phyloP scores from a whole-genome alignment of 2,113 vertebrate species.

The Noturus placidus region DNA sequence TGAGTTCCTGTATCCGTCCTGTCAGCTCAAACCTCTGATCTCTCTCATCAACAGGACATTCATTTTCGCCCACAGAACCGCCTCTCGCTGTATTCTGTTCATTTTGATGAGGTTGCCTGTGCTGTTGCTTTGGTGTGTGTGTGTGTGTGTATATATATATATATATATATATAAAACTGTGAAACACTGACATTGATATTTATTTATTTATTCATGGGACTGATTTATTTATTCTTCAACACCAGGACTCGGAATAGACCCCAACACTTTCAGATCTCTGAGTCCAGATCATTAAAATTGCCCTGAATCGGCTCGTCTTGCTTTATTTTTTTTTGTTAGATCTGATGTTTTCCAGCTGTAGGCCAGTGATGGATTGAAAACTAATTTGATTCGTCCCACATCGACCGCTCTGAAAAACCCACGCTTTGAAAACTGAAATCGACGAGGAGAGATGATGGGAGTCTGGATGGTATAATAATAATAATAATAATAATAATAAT shows the following conservation, averaged over 20 bases:
- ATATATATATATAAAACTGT: too few species aligned
- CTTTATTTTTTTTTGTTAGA: neutral
- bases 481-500: slow-evolving; percentile 3
- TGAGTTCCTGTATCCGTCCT: neutral
- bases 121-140: neutral
- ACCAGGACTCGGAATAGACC: neutral
- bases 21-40: neutral
- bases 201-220: neutral
- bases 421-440: slow-evolving; percentile 23
- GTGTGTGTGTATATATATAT: too few species aligned
- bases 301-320: neutral
- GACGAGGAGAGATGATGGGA: slow-evolving; percentile 12
- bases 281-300: neutral
- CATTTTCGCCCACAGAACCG: neutral
- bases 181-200: neutral
- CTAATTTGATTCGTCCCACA: slow-evolving; percentile 41
- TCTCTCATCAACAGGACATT: neutral
- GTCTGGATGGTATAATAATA: slow-evolving; percentile 19
- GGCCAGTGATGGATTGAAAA: slow-evolving; percentile 38
- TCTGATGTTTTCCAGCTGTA: slow-evolving; percentile 1
- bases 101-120: neutral
- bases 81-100: neutral
- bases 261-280: neutral
- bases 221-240: neutral
- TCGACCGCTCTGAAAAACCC: neutral